Percentiles rank a stretch among this genome's conserved stretches.
phyloP scores from a whole-genome alignment of 2,113 vertebrate genomes.

The Acanthochromis polyacanthus region DNA sequence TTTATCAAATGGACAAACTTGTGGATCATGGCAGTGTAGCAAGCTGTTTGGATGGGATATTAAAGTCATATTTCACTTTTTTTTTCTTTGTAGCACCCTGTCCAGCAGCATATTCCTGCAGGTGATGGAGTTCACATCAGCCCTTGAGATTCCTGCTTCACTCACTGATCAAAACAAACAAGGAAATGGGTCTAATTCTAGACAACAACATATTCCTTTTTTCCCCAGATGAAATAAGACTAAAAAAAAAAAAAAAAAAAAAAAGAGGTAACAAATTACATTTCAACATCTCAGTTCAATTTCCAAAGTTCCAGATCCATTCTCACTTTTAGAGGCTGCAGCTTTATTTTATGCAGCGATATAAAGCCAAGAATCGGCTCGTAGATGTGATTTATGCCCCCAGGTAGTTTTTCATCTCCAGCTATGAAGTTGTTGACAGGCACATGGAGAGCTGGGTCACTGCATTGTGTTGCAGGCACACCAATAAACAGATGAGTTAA shows the following conservation, averaged over 20 bases:
- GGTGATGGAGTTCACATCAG: constrained; percentile 24
- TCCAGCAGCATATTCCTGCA: constrained; percentile 3
- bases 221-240: too few relatives aligned
- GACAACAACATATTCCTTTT: too few relatives aligned
- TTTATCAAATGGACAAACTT: constrained; percentile 65
- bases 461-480: background rate
- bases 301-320: background rate
- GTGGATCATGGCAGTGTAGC: constrained; percentile 29
- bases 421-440: constrained; percentile 13
- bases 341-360: background rate
- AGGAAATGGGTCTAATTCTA: background rate
- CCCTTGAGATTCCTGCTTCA: background rate
- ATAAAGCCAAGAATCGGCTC: background rate
- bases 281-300: rapidly evolving
- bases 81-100: background rate
- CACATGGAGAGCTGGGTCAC: background rate
- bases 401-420: constrained; percentile 1
- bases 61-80: constrained; percentile 65
- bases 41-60: constrained; percentile 41
- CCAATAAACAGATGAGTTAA: constrained; percentile 26
- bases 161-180: constrained; percentile 19
- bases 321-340: background rate
- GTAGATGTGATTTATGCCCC: constrained; percentile 23
- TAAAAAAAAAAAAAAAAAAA: background rate
- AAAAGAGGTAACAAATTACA: background rate